phyloP scores from a whole-genome alignment of 2,888 invertebrate genomes.

The Drosophila meridionalis region DNA sequence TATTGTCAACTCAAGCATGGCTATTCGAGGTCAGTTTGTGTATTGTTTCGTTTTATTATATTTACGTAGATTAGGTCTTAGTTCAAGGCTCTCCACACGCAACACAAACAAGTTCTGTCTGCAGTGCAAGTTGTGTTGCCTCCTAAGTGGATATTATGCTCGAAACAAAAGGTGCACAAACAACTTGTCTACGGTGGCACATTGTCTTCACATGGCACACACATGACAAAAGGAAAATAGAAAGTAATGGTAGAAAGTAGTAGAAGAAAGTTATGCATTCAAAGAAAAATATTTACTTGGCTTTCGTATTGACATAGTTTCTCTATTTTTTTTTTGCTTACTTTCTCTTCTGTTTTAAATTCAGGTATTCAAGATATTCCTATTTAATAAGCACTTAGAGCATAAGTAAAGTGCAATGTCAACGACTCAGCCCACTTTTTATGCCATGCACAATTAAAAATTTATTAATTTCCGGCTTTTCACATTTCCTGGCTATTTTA shows the following conservation, averaged over 20 bases:
- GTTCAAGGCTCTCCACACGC: conserved; percentile 40
- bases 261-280: neutral
- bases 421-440: neutral
- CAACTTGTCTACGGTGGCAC: neutral
- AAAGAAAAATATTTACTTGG: neutral
- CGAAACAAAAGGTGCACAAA: conserved; percentile 22
- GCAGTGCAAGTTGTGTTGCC: conserved; percentile 8
- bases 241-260: neutral
- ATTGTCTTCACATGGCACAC: neutral
- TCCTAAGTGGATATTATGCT: conserved; percentile 25
- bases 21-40: conserved; percentile 34
- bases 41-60: conserved; percentile 38
- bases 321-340: neutral
- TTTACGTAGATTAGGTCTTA: conserved; percentile 63
- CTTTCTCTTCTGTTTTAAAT: neutral
- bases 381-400: neutral
- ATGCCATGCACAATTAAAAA: neutral
- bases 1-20: conserved; percentile 17
- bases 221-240: neutral
- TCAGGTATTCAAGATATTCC: no score
- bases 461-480: neutral
- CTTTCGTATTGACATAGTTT: neutral
- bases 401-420: neutral
- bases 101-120: conserved; percentile 20
- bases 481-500: neutral